Base-by-base conservation (phyloP, 1,140 invertebrate genomes). In the Ips typographus region DNA sequence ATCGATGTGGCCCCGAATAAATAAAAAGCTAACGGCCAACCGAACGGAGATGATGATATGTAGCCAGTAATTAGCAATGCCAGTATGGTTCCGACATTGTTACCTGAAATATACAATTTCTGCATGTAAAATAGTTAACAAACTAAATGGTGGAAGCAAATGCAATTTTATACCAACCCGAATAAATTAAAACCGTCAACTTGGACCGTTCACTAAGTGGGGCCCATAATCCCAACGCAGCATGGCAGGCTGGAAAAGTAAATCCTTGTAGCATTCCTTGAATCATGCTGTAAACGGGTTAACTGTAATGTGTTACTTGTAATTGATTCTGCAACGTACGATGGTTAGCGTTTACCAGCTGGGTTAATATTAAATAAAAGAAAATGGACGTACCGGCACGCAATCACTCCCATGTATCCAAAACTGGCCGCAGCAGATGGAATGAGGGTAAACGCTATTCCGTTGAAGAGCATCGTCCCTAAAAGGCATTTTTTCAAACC, bases 11-110 rank as follows among this genome's bases (percentile, higher is more conserved):
- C 82, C 64, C 92, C 91, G 75, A 92, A 90, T 0, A 87, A 76
- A 74, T 93, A 94, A 77, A 92, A 94, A 2, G 91, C 87, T 38
- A 87, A 84, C 0, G 90, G 90, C 92, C 92, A 93, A 0, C 91
- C 92, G 2, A 84, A 71, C 2, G 52, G 47, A 0, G 87, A 88
- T 2, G 81, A 83, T 0, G 89, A 85, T 1, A 93, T 74, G 4
- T 84, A 68, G 0, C 91, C 91, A 37, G 86, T 87, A 39, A 90
- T 77, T 1, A 89, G 86, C 79, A 92, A 84, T 22, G 88, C 84
- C 1, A 91, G 78, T 2, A 93, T 86, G 6, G 87, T 87, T 4
- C 91, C 91, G 63, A 71, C 49, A 53, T 57, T 65, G 36, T 41
- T 39, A 22, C 69, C 69, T 71, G 47, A 65, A 71, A 63, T 63